Evolutionary conservation across 2,797 vertebrate genomes (phyloP).

Genomic region (Lophotriccus pileatus): DNA sequence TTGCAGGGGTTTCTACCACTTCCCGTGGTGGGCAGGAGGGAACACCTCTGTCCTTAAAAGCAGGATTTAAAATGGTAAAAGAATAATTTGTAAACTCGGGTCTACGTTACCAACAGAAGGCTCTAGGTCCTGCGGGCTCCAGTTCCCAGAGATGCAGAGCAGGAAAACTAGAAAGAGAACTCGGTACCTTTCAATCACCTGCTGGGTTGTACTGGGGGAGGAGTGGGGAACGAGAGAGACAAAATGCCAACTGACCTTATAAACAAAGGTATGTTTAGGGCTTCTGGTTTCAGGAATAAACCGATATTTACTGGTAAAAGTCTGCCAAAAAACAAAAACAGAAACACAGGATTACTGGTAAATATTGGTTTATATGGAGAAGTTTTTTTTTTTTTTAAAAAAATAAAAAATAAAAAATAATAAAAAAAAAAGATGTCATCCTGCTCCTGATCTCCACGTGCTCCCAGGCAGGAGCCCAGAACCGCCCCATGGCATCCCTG

Average conservation of each 20-base stretch:
- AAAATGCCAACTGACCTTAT: slow-evolving; percentile 78
- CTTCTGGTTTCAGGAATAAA: slow-evolving; percentile 81
- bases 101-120: slow-evolving; percentile 64
- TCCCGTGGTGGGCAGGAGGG: background rate
- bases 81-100: slow-evolving; percentile 27
- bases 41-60: slow-evolving; percentile 20
- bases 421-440: background rate
- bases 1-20: background rate
- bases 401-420: background rate
- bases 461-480: background rate
- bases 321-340: slow-evolving; percentile 80
- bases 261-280: slow-evolving; percentile 78
- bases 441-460: background rate
- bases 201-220: slow-evolving; percentile 40
- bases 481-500: background rate
- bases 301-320: slow-evolving; percentile 81
- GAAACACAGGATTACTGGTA: slow-evolving; percentile 81
- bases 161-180: slow-evolving; percentile 63
- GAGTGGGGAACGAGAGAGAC: slow-evolving; percentile 69
- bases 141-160: slow-evolving; percentile 53
- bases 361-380: slow-evolving; percentile 81
- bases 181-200: slow-evolving; percentile 60
- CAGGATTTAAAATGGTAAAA: slow-evolving; percentile 21
- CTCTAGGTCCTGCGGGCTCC: slow-evolving; percentile 54
- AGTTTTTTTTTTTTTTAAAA: background rate